phyloP scores from a whole-genome alignment of 2,113 vertebrate genomes.

The Peromyscus leucopus region DNA sequence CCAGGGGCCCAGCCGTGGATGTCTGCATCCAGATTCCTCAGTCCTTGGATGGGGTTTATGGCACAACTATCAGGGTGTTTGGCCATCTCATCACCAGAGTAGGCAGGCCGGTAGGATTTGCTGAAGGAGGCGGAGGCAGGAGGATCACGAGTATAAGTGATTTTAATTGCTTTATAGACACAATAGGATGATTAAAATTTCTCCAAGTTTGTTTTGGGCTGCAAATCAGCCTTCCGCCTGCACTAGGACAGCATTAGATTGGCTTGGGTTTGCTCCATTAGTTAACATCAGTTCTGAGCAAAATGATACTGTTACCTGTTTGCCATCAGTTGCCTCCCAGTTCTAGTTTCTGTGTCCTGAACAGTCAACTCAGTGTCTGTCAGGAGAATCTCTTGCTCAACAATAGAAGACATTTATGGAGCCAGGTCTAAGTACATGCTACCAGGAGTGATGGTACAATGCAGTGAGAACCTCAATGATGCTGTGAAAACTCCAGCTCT shows the following conservation, averaged over 20 bases:
- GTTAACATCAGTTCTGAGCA: constrained; percentile 41
- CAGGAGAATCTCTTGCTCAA: not conserved
- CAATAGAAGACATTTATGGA: constrained; percentile 22
- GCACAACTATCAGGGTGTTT: no score
- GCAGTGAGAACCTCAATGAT: not conserved
- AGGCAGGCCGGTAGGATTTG: no score
- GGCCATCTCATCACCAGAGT: no score
- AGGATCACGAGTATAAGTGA: constrained; percentile 15
- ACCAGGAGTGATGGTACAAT: constrained; percentile 24
- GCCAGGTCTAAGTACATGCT: not conserved
- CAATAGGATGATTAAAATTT: constrained; percentile 7
- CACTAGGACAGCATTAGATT: constrained; percentile 6
- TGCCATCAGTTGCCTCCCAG: not conserved
- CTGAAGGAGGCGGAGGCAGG: no score
- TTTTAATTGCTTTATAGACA: constrained; percentile 47
- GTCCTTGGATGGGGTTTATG: no score
- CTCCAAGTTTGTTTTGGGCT: not conserved
- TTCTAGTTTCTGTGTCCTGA: constrained; percentile 10
- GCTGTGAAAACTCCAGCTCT: constrained; percentile 16
- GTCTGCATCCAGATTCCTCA: no score
- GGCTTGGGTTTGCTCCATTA: constrained; percentile 44
- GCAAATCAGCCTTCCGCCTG: not conserved
- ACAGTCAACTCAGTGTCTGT: not conserved
- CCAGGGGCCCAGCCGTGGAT: no score
- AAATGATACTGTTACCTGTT: constrained; percentile 30